phyloP scores from a whole-genome alignment of 2,113 vertebrate species.

The Galeopterus variegatus region DNA sequence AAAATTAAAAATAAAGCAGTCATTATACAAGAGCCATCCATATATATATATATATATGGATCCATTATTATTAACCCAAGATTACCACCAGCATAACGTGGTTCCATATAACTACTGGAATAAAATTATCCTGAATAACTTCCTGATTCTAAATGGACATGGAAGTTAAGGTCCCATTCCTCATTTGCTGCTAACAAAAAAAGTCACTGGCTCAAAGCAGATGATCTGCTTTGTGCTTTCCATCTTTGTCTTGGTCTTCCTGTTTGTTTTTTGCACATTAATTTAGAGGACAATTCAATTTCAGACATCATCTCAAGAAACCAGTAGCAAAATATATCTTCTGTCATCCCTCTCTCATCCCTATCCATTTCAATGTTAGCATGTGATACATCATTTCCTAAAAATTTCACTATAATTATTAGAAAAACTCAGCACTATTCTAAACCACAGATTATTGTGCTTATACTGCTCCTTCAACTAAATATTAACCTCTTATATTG shows the following conservation, averaged over 20 bases:
- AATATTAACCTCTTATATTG: neutral
- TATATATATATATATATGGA: neutral
- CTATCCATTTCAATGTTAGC: neutral
- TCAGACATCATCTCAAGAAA: slow-evolving; percentile 10
- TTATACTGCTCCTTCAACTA: slow-evolving; percentile 29
- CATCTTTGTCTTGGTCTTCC: neutral
- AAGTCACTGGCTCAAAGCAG: neutral
- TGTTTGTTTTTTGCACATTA: slow-evolving; percentile 15
- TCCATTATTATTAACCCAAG: slow-evolving; percentile 4
- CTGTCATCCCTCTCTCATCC: neutral
- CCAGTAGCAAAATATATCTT: slow-evolving; percentile 21
- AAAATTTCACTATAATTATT: slow-evolving; percentile 9
- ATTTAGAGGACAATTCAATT: slow-evolving; percentile 6
- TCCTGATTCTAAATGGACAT: slow-evolving; percentile 22
- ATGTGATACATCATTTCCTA: neutral
- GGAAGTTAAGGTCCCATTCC: neutral
- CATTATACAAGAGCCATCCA: slow-evolving; percentile 26
- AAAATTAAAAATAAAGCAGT: slow-evolving; percentile 60
- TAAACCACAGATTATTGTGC: neutral
- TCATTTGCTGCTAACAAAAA: neutral
- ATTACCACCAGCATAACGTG: neutral
- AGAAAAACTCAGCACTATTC: neutral
- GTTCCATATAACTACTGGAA: neutral
- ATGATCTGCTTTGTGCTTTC: neutral
- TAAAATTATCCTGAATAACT: slow-evolving; percentile 36